Evolutionary conservation across 2,113 vertebrate species (phyloP).

Genomic region (Oxyura jamaicensis): DNA sequence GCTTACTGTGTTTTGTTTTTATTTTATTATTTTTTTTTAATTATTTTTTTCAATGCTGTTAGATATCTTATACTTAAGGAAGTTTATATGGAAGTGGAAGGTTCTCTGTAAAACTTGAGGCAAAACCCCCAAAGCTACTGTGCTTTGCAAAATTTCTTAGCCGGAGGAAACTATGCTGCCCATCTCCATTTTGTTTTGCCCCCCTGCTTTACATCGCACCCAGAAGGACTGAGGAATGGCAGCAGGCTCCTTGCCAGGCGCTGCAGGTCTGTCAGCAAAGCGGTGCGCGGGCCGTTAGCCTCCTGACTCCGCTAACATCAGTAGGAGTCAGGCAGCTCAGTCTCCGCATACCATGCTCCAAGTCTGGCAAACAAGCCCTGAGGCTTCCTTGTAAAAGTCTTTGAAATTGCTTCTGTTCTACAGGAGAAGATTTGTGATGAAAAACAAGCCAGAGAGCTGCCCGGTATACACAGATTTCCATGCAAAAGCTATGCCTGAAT

Average conservation of each 20-base stretch:
- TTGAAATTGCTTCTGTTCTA: constrained; percentile 42
- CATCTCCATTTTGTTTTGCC: background rate
- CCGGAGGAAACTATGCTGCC: background rate
- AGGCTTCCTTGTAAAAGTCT: constrained; percentile 47
- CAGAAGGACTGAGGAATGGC: background rate
- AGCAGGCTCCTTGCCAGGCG: background rate
- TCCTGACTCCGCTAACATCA: constrained; percentile 13
- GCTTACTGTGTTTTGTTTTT: background rate
- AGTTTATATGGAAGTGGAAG: background rate
- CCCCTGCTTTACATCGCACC: background rate
- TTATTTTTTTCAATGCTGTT: background rate
- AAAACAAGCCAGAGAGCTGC: constrained; percentile 28
- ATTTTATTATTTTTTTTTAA: background rate
- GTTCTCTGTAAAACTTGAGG: background rate
- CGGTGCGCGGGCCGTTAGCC: background rate
- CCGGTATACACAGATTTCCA: background rate
- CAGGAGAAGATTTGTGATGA: background rate
- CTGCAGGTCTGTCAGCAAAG: background rate
- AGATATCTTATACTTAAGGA: background rate
- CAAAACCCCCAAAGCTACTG: background rate
- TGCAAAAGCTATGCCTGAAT: background rate
- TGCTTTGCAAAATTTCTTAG: background rate
- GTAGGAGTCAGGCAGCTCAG: constrained; percentile 11
- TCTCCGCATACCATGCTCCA: background rate
- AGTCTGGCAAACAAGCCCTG: constrained; percentile 36